Evolutionary conservation across 2,797 vertebrate species (phyloP).

Genomic region (Allobates femoralis): DNA sequence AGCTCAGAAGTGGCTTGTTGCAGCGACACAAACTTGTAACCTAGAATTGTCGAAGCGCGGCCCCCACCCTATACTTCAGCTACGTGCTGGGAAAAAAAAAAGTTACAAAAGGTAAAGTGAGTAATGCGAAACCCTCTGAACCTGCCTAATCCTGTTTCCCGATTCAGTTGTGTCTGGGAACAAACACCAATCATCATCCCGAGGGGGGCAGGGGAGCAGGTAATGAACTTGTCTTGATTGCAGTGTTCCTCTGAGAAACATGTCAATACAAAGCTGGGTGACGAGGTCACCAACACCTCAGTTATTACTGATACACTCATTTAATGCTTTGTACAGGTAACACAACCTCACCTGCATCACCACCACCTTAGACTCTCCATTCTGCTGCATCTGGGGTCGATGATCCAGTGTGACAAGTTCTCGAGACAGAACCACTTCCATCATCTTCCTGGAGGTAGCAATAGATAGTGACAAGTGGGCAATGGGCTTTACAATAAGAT

Average conservation of each 20-base stretch:
- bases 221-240: constrained; percentile 61
- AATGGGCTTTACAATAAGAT: too few relatives aligned
- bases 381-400: not conserved
- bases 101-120: constrained; percentile 65
- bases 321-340: constrained; percentile 2
- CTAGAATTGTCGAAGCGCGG: not conserved
- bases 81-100: constrained; percentile 72
- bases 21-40: constrained; percentile 37
- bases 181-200: constrained; percentile 66
- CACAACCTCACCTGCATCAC: not conserved
- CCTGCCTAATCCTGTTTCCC: constrained; percentile 76
- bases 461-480: not conserved
- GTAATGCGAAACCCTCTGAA: constrained; percentile 74
- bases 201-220: constrained; percentile 62
- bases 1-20: constrained; percentile 28
- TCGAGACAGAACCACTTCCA: not conserved
- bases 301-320: constrained; percentile 9
- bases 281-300: constrained; percentile 36
- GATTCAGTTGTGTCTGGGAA: constrained; percentile 64
- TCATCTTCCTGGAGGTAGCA: not conserved
- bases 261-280: constrained; percentile 60
- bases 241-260: constrained; percentile 41
- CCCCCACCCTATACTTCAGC: constrained; percentile 59
- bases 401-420: not conserved
- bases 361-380: not conserved